Evolutionary conservation across 2,888 invertebrate species (phyloP).

Genomic region (Chloroclysta siterata): DNA sequence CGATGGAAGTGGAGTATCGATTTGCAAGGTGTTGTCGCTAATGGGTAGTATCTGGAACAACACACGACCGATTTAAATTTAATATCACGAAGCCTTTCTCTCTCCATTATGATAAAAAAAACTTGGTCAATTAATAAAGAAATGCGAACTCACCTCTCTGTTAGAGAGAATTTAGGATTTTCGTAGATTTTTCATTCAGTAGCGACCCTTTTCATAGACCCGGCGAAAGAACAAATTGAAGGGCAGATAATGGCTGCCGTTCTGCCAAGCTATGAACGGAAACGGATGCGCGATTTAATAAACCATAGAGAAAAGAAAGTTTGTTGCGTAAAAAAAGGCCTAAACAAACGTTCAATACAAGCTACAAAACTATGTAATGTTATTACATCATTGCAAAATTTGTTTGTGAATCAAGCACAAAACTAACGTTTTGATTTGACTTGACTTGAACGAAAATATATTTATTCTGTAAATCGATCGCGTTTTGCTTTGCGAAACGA

Average conservation of each 20-base stretch:
- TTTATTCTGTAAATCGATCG: too few species aligned
- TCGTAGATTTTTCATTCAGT: slow-evolving; percentile 71
- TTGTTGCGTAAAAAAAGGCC: not conserved
- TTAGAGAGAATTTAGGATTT: slow-evolving; percentile 77
- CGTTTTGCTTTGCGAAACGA: too few species aligned
- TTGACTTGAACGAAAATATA: too few species aligned
- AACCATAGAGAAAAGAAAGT: slow-evolving; percentile 21
- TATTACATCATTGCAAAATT: too few species aligned
- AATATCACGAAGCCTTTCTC: not conserved
- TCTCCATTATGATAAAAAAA: not conserved
- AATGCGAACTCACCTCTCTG: slow-evolving; percentile 72
- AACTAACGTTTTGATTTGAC: too few species aligned
- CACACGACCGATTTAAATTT: slow-evolving; percentile 13
- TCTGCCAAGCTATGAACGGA: slow-evolving; percentile 47
- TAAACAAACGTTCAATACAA: slow-evolving; percentile 5
- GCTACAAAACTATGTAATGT: too few species aligned
- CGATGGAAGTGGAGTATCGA: slow-evolving; percentile 46
- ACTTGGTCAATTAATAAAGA: not conserved
- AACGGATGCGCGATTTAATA: slow-evolving; percentile 46
- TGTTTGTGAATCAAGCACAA: too few species aligned
- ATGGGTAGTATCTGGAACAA: slow-evolving; percentile 76
- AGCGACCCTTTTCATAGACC: slow-evolving; percentile 71
- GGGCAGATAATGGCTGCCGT: slow-evolving; percentile 74
- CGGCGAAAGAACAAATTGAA: slow-evolving; percentile 87
- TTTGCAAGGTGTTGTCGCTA: slow-evolving; percentile 68